Percentiles rank a stretch among this genome's conserved stretches.
phyloP scores from a whole-genome alignment of 2,888 invertebrate species.

The Drosophila recens region DNA sequence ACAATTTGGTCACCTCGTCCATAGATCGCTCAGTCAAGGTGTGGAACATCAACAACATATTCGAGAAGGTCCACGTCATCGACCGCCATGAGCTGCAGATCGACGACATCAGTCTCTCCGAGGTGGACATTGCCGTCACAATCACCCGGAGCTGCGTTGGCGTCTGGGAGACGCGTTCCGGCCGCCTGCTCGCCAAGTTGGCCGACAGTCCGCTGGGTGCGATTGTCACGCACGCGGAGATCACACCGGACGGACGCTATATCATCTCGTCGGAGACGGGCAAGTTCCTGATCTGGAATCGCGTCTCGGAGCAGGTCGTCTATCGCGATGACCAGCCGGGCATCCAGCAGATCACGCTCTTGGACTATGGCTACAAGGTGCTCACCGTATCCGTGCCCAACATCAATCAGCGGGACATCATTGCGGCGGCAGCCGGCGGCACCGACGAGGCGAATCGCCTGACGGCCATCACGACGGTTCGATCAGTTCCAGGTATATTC shows the following conservation, averaged over 20 bases:
- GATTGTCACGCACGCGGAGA: slow-evolving; percentile 96
- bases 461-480: slow-evolving; percentile 89
- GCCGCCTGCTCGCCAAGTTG: slow-evolving; percentile 93
- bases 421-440: slow-evolving; percentile 85
- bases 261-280: slow-evolving; percentile 97
- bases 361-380: slow-evolving; percentile 84
- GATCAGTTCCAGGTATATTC: slow-evolving; percentile 90
- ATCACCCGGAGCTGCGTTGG: slow-evolving; percentile 98
- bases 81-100: slow-evolving; percentile 98
- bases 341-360: slow-evolving; percentile 85
- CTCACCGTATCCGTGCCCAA: slow-evolving; percentile 85
- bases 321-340: slow-evolving; percentile 91
- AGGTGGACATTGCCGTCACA: slow-evolving; percentile 94
- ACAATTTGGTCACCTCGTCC: slow-evolving; percentile 97
- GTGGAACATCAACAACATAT: slow-evolving; percentile 99
- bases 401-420: slow-evolving; percentile 85
- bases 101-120: slow-evolving; percentile 94
- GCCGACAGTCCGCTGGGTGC: slow-evolving; percentile 97
- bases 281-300: slow-evolving; percentile 95
- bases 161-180: slow-evolving; percentile 96
- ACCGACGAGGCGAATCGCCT: slow-evolving; percentile 88
- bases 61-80: slow-evolving; percentile 98
- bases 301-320: slow-evolving; percentile 89
- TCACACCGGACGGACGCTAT: slow-evolving; percentile 93
- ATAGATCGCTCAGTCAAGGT: slow-evolving; percentile 99